Base-by-base conservation (phyloP, 2,888 invertebrate species). In the Zonitis immaculata region DNA sequence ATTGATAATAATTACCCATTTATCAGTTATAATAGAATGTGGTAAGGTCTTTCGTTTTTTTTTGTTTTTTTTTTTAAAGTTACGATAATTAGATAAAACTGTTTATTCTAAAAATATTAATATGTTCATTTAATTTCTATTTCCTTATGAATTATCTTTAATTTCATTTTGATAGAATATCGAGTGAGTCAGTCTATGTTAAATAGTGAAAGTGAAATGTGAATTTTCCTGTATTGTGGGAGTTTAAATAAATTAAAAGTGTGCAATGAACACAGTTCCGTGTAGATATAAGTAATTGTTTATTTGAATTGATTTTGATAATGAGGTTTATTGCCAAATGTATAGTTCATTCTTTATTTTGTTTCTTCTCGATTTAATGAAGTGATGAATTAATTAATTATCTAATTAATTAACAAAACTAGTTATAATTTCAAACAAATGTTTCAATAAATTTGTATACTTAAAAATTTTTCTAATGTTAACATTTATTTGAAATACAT, bases 381-480 rank as follows among this genome's bases (percentile, higher is more conserved):
- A 55, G 57, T 55, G 54, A 51, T 44, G 46, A 49, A 55, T 54
- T 55, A 52, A 51, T 66, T 65, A 62, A 63, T 54, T 55, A 52
- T 49, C 65, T 65, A 62, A 63, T 65, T 56, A 55, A 64, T 56
- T 63, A 64, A 65, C 58, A 64, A 65, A 61, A 57, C 63, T 66
- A 65, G 63, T 65, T 67, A 66, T 66, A 64, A 64, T 69, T 68
- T 66, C 56, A 59, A 63, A 45, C 47, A 63, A 60, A 65, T 67
- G 66, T 67, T 65, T 68, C 64, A 69, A 70, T 70, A 69, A 59
- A 71, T 67, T 69, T 69, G 63, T 69, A 69, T 67, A 70, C 69
- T 62, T 64, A 58, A 62, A n/a, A n/a, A n/a, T n/a, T n/a, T n/a
- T n/a, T n/a, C n/a, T 39, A n/a, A 49, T 14, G 22, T 25, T 14